Conservation (phyloP, 2,888 invertebrate species). For the Argyresthia goedartella region DNA sequence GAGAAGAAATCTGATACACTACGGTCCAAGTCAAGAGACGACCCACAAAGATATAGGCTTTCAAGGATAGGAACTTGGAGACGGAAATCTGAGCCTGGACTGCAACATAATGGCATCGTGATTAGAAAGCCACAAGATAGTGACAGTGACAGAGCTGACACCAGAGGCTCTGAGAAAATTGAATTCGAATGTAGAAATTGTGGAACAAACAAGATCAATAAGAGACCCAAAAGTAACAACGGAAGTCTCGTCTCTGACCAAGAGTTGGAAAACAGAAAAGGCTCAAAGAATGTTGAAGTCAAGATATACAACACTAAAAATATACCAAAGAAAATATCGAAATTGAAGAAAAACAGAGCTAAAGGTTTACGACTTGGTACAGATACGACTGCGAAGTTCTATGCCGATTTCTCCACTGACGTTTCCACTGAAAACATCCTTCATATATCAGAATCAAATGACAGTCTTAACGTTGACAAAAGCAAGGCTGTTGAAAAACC, state of each 20-base stretch:
- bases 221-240: constrained; percentile 34
- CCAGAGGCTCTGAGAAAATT: constrained; percentile 49
- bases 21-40: constrained; percentile 62
- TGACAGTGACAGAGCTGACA: constrained; percentile 41
- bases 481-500: constrained; percentile 14
- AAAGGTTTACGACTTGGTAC: constrained; percentile 57
- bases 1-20: constrained; percentile 55
- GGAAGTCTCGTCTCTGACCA: constrained; percentile 43
- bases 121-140: constrained; percentile 46
- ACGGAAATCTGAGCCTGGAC: constrained; percentile 80
- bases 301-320: constrained; percentile 77
- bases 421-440: constrained; percentile 72
- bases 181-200: constrained; percentile 62
- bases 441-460: constrained; percentile 76
- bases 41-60: constrained; percentile 58
- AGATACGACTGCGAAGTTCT: constrained; percentile 75
- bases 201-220: constrained; percentile 54
- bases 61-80: constrained; percentile 76
- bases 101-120: constrained; percentile 51
- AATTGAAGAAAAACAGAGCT: constrained; percentile 76
- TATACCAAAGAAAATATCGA: constrained; percentile 79
- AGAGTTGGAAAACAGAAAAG: constrained; percentile 42
- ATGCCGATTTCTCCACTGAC: constrained; percentile 75
- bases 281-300: constrained; percentile 54
- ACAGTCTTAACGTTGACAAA: constrained; percentile 66